These are phyloP conservation scores for Amblyraja radiata DNA, from an alignment of 2,797 vertebrate genomes.

Conservation along the genomic window DNA sequence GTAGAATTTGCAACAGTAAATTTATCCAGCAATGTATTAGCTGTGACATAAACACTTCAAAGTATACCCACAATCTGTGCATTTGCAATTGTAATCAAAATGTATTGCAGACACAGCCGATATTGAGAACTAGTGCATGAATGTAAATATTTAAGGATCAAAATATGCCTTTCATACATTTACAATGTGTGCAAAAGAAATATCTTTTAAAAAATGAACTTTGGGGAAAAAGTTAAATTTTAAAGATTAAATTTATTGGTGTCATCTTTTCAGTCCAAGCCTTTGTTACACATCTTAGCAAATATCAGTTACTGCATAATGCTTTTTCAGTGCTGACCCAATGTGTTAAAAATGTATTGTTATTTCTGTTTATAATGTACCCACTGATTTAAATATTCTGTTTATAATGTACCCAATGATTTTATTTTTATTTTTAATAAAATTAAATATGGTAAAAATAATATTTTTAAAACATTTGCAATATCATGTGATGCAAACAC, in stretches of 20 bases:
- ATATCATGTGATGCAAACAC: too few relatives aligned
- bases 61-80: constrained; percentile 53
- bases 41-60: constrained; percentile 46
- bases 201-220: constrained; percentile 65
- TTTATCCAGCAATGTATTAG: constrained; percentile 54
- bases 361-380: constrained; percentile 67
- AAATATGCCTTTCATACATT: constrained; percentile 77
- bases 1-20: constrained; percentile 47
- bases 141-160: constrained; percentile 75
- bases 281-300: constrained; percentile 72
- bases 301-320: constrained; percentile 71
- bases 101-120: constrained; percentile 16
- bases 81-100: constrained; percentile 47
- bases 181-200: constrained; percentile 66
- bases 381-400: too few relatives aligned
- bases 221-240: constrained; percentile 49
- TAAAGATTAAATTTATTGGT: constrained; percentile 52
- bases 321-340: constrained; percentile 63
- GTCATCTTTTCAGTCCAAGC: constrained; percentile 77
- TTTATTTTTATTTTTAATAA: constrained; percentile 90
- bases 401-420: constrained; percentile 53
- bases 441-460: constrained; percentile 51
- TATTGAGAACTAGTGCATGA: constrained; percentile 73
- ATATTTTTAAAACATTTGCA: constrained; percentile 59
- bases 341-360: constrained; percentile 64